Evolutionary conservation across 2,888 invertebrate genomes (phyloP).

Genomic region (Euphydryas editha): DNA sequence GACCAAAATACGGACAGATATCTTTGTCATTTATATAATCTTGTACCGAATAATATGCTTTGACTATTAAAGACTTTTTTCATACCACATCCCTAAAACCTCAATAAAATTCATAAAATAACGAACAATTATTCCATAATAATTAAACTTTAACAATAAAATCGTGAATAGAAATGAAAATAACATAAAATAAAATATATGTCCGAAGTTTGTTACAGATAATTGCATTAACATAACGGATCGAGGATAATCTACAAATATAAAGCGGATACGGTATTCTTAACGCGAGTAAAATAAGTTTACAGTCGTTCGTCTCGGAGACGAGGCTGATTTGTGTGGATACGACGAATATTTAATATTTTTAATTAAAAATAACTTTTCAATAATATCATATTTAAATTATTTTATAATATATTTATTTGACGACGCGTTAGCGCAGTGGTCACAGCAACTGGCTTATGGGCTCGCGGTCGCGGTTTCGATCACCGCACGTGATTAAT

Average conservation of each 20-base stretch:
- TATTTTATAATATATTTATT: too few species aligned
- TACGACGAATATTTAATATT: slow-evolving; percentile 20
- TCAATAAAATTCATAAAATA: too few species aligned
- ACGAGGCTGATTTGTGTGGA: slow-evolving; percentile 38
- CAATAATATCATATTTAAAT: too few species aligned
- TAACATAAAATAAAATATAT: slow-evolving; percentile 5
- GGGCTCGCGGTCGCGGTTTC: too few species aligned
- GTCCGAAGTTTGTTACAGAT: slow-evolving; percentile 23
- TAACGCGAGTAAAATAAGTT: slow-evolving; percentile 61
- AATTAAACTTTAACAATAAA: slow-evolving; percentile 12
- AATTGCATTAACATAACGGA: slow-evolving; percentile 24
- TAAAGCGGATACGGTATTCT: slow-evolving; percentile 59
- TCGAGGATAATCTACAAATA: slow-evolving; percentile 51
- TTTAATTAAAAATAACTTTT: neutral
- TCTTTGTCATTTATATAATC: too few species aligned
- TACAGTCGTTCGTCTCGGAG: slow-evolving; percentile 58
- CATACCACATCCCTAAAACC: too few species aligned
- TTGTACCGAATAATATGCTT: too few species aligned
- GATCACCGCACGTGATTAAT: too few species aligned
- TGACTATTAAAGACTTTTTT: too few species aligned
- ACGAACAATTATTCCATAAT: neutral
- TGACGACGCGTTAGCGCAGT: too few species aligned
- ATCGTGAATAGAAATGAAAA: neutral
- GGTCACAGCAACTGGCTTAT: too few species aligned
- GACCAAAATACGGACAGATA: too few species aligned